Evolutionary conservation across 1,140 invertebrate genomes (phyloP), one percentile per base, ranked within the genome.

Genomic region (Parasteatoda tepidariorum): DNA sequence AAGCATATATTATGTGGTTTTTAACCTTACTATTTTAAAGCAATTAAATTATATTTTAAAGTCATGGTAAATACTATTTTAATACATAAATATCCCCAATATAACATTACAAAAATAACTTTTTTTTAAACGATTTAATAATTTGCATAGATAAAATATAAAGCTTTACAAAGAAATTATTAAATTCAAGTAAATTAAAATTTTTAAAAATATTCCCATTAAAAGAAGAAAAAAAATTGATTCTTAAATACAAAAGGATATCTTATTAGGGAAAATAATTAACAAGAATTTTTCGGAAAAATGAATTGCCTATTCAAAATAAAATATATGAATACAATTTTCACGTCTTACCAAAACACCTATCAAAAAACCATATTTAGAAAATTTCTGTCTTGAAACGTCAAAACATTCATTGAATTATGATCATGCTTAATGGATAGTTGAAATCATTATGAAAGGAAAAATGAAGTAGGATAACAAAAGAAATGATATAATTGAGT

Each of bases 301-400:
- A n/a, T n/a, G n/a, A n/a, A n/a, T n/a, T n/a, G n/a, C n/a, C n/a
- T n/a, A n/a, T n/a, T n/a, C n/a, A n/a, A n/a, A n/a, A n/a, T n/a
- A n/a, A n/a, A n/a, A n/a, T n/a, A n/a, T n/a, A n/a, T n/a, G n/a
- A n/a, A n/a, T n/a, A n/a, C n/a, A n/a, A n/a, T n/a, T n/a, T n/a
- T n/a, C n/a, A 66, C 3, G 33, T 55, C 68, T 71, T 57, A 71
- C 68, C 68, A 71, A 68, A 28, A 48, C n/a, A 71, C 41, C 31
- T 26, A 71, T 71, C 68, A 71, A 71, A 71, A 71, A 55, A 55
- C 18, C 68, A 71, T 71, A 24, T 71, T 71, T 33, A 18, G 22
- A n/a, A 31, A 30, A 48, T 54, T 57, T 48, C 5, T n/a, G 7
- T 9, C 33, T 26, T 48, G 7, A 22, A 41, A 75, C 73, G 57